Conservation (phyloP, 2,888 invertebrate species). For the Charanyca ferruginea region DNA sequence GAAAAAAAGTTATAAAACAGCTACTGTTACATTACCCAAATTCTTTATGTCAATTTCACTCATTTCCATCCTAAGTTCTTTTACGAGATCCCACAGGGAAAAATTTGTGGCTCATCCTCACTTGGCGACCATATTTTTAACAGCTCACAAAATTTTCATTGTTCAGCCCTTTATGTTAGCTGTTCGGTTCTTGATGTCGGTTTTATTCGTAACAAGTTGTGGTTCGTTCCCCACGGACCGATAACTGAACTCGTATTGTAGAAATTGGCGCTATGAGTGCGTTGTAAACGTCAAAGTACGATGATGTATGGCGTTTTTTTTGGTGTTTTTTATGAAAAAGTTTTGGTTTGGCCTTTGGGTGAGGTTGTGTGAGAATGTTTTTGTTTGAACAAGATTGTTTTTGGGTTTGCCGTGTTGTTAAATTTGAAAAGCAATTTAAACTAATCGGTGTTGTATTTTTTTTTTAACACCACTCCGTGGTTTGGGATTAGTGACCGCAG, state of each 20-base stretch:
- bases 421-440: neutral
- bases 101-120: conserved; percentile 5
- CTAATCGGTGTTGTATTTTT: neutral
- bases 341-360: conserved; percentile 8
- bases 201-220: conserved; percentile 56
- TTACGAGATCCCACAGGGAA: neutral
- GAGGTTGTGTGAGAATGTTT: neutral
- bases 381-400: conserved; percentile 1
- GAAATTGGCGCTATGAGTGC: conserved; percentile 53
- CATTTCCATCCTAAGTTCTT: neutral
- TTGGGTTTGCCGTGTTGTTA: neutral
- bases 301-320: conserved; percentile 38
- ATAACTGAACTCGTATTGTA: conserved; percentile 51
- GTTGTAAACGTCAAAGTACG: conserved; percentile 52
- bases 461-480: neutral
- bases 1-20: no score
- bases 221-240: conserved; percentile 43
- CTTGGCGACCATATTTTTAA: conserved; percentile 37
- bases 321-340: conserved; percentile 29
- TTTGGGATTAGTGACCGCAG: no score
- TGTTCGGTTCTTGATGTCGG: conserved; percentile 42
- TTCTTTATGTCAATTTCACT: neutral
- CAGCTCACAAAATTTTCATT: conserved; percentile 54
- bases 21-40: neutral
- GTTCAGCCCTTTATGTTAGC: conserved; percentile 42